phyloP scores from a whole-genome alignment of 2,888 invertebrate species.

The Athrips mouffetella region DNA sequence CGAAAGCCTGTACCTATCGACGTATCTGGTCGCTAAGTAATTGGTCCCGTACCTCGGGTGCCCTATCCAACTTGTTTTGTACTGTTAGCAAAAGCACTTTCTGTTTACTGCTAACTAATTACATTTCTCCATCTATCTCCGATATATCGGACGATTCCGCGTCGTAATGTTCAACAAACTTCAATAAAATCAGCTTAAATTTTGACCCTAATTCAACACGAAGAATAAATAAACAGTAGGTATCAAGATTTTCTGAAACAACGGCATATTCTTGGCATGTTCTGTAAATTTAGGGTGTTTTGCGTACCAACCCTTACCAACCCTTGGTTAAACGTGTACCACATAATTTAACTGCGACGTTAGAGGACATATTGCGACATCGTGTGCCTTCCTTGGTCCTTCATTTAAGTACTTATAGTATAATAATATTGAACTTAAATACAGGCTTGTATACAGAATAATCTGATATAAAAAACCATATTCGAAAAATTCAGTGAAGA shows the following conservation, averaged over 20 bases:
- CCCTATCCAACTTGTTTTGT: conserved; percentile 45
- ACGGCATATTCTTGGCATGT: background rate
- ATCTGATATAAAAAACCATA: no score
- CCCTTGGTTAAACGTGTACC: background rate
- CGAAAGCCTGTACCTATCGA: conserved; percentile 48
- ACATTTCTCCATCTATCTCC: conserved; percentile 37
- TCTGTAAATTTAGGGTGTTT: background rate
- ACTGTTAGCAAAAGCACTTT: conserved; percentile 47
- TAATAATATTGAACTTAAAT: no score
- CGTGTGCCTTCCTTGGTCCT: no score
- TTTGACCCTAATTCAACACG: background rate
- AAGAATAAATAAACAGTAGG: background rate
- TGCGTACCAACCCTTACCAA: conserved; percentile 2
- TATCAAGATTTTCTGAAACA: background rate
- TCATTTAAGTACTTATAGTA: no score
- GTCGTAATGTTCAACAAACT: no score
- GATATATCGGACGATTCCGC: background rate
- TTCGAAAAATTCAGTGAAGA: no score
- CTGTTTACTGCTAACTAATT: conserved; percentile 44
- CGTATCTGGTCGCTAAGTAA: conserved; percentile 61
- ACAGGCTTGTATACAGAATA: no score
- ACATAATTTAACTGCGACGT: background rate
- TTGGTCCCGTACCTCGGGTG: conserved; percentile 54
- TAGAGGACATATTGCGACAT: background rate
- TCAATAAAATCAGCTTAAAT: no score